Evolutionary conservation across 2,888 invertebrate genomes (phyloP), one percentile per base, ranked within the genome.

Genomic region (Blera fallax): DNA sequence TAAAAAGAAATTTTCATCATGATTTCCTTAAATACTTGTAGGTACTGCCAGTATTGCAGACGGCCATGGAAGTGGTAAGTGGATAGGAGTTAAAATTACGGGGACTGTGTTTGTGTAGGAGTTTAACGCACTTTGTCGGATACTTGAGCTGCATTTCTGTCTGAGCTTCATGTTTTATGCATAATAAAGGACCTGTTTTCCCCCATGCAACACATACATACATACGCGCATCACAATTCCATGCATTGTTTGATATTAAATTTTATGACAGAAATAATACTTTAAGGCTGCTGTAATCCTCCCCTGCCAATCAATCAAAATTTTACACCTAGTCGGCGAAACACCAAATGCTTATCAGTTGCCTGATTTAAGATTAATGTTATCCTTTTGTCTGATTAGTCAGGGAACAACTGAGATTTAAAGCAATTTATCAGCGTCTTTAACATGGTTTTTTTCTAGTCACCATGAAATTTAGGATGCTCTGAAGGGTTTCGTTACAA

Each of bases 91-190:
- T 69, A 6, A 40, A 18, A 21, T 21, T 43, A 29, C 48, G 21
- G 3, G 65, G 54, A 10, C 5, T 62, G 48, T 84, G 45, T 84
- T 80, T 84, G 80, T 65, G 56, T 27, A 64, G 64, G 65, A 76
- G 84, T 84, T 84, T 84, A 84, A 80, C 84, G 84, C 84, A 84
- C 84, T 84, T 80, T 74, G 84, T 58, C 54, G 37, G 80, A 70
- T 76, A 84, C 80, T 84, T 64, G 67, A 64, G 65, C 50, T 76
- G 52, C 52, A 74, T 34, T 69, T 74, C 52, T 56, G 84, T 84
- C 84, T 79, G 65, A 8, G 45, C 60, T 52, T 45, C 32, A 8
- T 16, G 14, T 70, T 70, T 29, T 64, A n/a, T 69, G 54, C 69
- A 69, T 69, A 69, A 69, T 69, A 69, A 69, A 56, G 43, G 69